Evolutionary conservation across 2,888 invertebrate species (phyloP).

Genomic region (Saturnia pavonia): DNA sequence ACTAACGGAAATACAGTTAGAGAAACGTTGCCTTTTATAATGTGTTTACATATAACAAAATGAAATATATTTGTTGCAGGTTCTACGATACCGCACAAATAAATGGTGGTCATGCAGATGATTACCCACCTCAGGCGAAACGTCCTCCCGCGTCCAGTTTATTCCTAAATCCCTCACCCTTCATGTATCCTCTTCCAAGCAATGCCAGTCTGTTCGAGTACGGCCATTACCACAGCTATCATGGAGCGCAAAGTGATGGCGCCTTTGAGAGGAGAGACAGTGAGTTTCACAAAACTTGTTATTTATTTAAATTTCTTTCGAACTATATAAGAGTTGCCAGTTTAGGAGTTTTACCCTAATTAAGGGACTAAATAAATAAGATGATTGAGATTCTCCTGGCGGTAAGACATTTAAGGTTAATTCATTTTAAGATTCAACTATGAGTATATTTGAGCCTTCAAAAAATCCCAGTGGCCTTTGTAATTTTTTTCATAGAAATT

Average conservation of each 20-base stretch:
- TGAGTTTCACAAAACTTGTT: conserved; percentile 34
- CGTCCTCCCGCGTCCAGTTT: conserved; percentile 61
- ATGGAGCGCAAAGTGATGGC: conserved; percentile 47
- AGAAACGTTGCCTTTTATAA: no score
- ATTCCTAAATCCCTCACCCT: conserved; percentile 68
- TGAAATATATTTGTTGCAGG: conserved; percentile 43
- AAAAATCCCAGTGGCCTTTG: no score
- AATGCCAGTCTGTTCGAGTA: conserved; percentile 82
- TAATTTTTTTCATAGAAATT: background rate
- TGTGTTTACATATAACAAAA: no score
- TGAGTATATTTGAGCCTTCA: no score
- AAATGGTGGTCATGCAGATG: conserved; percentile 71
- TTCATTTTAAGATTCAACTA: no score
- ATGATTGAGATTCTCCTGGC: no score
- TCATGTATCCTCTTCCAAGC: conserved; percentile 69
- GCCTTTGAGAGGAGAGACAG: conserved; percentile 70
- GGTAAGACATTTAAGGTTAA: no score
- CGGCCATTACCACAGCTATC: conserved; percentile 67
- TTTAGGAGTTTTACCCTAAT: no score
- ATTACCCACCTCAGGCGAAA: conserved; percentile 72
- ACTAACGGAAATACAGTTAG: no score
- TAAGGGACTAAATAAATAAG: no score
- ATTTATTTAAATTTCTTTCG: background rate
- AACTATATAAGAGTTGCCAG: no score
- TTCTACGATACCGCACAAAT: conserved; percentile 76